Evolutionary conservation across 2,113 vertebrate genomes (phyloP).

Genomic region (Percina caprodes): DNA sequence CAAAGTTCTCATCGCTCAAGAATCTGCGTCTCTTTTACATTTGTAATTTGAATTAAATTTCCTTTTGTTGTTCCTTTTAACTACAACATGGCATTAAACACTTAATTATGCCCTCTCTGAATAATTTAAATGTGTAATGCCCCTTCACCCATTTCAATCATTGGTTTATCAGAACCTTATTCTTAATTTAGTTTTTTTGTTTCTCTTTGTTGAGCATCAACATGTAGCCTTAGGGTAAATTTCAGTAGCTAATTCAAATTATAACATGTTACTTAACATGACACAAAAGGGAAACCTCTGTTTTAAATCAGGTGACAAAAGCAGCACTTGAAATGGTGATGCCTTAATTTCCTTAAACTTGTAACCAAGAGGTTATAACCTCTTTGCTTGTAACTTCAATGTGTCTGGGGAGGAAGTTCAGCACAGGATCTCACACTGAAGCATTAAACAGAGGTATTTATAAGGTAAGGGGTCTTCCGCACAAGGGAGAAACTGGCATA

Average conservation of each 20-base stretch:
- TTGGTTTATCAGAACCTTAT: constrained; percentile 61
- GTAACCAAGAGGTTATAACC: neutral
- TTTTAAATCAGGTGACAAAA: constrained; percentile 60
- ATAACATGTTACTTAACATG: constrained; percentile 28
- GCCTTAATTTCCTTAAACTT: constrained; percentile 62
- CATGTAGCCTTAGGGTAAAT: constrained; percentile 9
- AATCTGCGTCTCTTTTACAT: constrained; percentile 69
- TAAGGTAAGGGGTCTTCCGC: neutral
- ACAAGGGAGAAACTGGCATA: neutral
- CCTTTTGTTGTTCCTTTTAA: constrained; percentile 74
- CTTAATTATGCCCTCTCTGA: constrained; percentile 73
- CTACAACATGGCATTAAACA: constrained; percentile 64
- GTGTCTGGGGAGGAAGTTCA: constrained; percentile 53
- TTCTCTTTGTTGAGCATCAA: constrained; percentile 27
- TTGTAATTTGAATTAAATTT: constrained; percentile 61
- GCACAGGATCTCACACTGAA: neutral
- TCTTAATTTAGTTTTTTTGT: constrained; percentile 26
- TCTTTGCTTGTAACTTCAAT: neutral
- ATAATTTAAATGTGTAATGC: constrained; percentile 60
- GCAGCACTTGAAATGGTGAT: constrained; percentile 60
- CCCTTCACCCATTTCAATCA: constrained; percentile 53
- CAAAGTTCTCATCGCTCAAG: constrained; percentile 78
- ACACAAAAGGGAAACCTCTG: constrained; percentile 15
- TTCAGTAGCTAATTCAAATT: constrained; percentile 47
- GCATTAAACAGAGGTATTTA: neutral